These are phyloP conservation scores for Anthonomus grandis DNA, from an alignment of 1,140 invertebrate species.

Conservation along the genomic window DNA sequence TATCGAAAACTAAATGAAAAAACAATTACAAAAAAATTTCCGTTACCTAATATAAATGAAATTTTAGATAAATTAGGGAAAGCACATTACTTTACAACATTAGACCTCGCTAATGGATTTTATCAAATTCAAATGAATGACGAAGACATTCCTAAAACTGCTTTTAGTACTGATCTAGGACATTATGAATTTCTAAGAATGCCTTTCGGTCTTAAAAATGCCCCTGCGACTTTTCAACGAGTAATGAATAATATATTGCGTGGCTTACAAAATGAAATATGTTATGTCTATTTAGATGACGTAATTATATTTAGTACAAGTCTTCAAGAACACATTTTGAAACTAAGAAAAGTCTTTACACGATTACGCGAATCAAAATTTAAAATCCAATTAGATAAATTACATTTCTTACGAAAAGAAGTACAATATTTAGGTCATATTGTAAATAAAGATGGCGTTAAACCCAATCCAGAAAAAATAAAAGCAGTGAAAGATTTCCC, in stretches of 20 bases:
- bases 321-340: slow-evolving; percentile 22
- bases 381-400: slow-evolving; percentile 21
- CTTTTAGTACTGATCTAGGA: slow-evolving; percentile 42
- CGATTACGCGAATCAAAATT: slow-evolving; percentile 18
- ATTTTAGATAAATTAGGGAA: slow-evolving; percentile 45
- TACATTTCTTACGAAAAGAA: slow-evolving; percentile 20
- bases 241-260: slow-evolving; percentile 47
- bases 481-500: slow-evolving; percentile 6
- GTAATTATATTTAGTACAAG: slow-evolving; percentile 25
- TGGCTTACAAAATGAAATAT: slow-evolving; percentile 35
- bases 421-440: slow-evolving; percentile 33
- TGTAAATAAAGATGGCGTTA: slow-evolving; percentile 28
- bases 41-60: slow-evolving; percentile 51
- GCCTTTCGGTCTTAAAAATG: slow-evolving; percentile 49
- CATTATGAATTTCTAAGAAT: slow-evolving; percentile 46
- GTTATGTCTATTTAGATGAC: slow-evolving; percentile 29
- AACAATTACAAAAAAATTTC: slow-evolving; percentile 50
- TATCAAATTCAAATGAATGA: slow-evolving; percentile 49
- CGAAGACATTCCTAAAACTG: slow-evolving; percentile 45
- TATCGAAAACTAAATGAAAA: slow-evolving; percentile 49
- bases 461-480: slow-evolving; percentile 34
- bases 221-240: slow-evolving; percentile 49
- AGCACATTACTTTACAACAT: slow-evolving; percentile 43
- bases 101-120: slow-evolving; percentile 51
- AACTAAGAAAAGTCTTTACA: slow-evolving; percentile 12